Conservation (phyloP, 2,113 vertebrate species). For the Bubalus kerabau region DNA sequence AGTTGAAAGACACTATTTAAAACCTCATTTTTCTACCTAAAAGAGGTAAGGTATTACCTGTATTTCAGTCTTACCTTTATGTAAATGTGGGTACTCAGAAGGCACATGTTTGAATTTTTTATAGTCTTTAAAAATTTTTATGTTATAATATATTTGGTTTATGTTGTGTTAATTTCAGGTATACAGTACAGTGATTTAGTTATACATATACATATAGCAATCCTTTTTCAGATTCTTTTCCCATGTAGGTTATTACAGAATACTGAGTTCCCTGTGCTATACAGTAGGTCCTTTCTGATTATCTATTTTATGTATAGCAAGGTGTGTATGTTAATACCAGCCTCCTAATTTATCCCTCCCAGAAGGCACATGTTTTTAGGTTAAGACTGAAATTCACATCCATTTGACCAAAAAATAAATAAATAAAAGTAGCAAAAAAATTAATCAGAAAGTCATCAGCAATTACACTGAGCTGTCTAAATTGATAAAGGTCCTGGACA, state of each 20-base stretch:
- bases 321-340: background rate
- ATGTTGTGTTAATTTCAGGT: background rate
- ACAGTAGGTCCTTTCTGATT: background rate
- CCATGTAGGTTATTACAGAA: background rate
- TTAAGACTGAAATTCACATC: background rate
- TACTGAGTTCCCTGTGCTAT: background rate
- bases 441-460: background rate
- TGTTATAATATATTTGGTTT: background rate
- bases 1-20: background rate
- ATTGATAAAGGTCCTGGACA: background rate
- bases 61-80: background rate
- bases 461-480: background rate
- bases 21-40: background rate
- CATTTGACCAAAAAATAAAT: background rate
- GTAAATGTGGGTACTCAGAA: background rate
- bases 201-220: background rate
- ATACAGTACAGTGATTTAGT: background rate
- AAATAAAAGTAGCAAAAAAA: background rate
- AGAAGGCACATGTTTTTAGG: background rate
- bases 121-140: background rate
- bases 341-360: background rate
- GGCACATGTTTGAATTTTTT: background rate
- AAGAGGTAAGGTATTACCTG: background rate
- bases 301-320: background rate
- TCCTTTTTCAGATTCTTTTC: background rate